These are phyloP conservation scores for Trachymyrmex cornetzi DNA, from an alignment of 1,140 invertebrate genomes.

Conservation along the genomic window DNA sequence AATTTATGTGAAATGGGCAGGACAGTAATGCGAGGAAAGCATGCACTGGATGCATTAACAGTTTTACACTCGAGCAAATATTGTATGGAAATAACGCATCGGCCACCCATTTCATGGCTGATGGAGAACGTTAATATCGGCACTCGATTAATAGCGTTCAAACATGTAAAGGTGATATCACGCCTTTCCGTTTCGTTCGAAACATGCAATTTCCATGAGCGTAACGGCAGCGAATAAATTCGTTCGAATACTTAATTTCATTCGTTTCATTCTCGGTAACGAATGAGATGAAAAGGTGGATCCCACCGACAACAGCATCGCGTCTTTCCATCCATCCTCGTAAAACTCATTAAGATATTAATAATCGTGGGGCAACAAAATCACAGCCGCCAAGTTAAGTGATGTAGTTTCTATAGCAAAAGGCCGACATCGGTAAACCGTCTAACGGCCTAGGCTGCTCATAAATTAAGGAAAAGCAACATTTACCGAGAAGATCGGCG, in stretches of 20 bases:
- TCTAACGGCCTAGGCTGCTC: neutral
- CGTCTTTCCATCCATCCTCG: neutral
- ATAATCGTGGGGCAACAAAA: conserved; percentile 21
- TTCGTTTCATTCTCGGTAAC: neutral
- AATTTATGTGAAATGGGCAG: neutral
- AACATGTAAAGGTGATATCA: conserved; percentile 15
- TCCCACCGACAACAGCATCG: neutral
- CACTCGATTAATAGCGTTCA: conserved; percentile 26
- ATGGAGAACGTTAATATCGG: conserved; percentile 25
- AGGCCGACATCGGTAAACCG: neutral
- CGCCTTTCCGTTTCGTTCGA: conserved; percentile 21
- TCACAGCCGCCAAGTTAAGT: neutral
- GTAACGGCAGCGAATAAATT: neutral
- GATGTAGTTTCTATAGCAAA: conserved; percentile 30
- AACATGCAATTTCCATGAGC: conserved; percentile 24
- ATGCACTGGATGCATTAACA: neutral
- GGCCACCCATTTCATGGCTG: neutral
- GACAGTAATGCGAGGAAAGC: conserved; percentile 12
- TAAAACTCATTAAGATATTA: conserved; percentile 46
- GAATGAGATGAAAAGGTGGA: neutral
- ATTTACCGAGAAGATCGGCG: neutral
- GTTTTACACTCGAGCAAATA: conserved; percentile 8
- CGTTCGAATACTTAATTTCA: neutral
- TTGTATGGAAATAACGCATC: conserved; percentile 45
- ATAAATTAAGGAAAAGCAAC: conserved; percentile 36